These are phyloP conservation scores for Eurystomus glaucurus DNA, from an alignment of 2,797 vertebrate species.

Conservation along the genomic window DNA sequence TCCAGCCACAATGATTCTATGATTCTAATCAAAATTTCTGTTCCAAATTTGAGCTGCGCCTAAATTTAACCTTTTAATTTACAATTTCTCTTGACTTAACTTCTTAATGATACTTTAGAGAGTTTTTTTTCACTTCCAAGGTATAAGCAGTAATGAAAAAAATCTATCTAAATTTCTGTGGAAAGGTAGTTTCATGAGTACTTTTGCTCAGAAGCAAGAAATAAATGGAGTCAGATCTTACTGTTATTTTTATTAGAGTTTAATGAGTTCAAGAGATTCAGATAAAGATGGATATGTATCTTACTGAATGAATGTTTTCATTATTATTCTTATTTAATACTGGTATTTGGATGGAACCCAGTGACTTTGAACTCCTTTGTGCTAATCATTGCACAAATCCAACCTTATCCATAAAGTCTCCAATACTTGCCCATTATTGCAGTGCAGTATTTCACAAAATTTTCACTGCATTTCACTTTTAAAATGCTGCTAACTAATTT, in stretches of 20 bases:
- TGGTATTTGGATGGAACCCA: not conserved
- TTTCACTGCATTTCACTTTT: not conserved
- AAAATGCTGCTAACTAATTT: not conserved
- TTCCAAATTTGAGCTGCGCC: not conserved
- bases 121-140: not conserved
- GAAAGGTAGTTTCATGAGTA: not conserved
- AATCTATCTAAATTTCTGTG: not conserved
- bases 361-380: not conserved
- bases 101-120: not conserved
- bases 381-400: not conserved
- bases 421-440: not conserved
- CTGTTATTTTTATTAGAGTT: conserved; percentile 1
- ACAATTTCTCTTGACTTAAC: not conserved
- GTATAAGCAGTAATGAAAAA: not conserved
- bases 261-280: not conserved
- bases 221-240: not conserved
- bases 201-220: not conserved
- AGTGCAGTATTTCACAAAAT: not conserved
- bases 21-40: not conserved
- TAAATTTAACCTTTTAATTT: not conserved
- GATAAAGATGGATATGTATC: not conserved
- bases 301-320: not conserved
- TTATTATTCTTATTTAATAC: conserved; percentile 4
- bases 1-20: too few relatives aligned
- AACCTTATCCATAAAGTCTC: not conserved